Evolutionary conservation across 1,140 invertebrate species (phyloP), one percentile per base, ranked within the genome.

Genomic region (Melitaea cinxia): DNA sequence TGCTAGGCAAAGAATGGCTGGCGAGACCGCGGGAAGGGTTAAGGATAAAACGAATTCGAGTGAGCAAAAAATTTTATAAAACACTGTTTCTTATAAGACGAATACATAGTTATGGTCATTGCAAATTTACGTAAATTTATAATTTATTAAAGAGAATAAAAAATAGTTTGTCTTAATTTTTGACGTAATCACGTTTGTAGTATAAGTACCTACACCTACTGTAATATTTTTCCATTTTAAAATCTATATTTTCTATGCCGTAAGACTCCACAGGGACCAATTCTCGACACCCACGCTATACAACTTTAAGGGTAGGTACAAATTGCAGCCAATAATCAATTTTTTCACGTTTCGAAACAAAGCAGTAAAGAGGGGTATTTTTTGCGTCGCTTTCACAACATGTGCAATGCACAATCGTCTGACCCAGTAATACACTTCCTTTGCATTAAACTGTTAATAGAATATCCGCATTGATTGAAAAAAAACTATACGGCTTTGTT

Each of bases 371-470:
- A 74, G 81, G 83, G 81, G 65, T 76, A 78, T 87, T 88, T 90
- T 88, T 88, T 85, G 73, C 73, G 70, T 47, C 75, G 86, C 85
- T 89, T 89, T 87, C 84, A 85, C 85, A 89, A 88, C 88, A 91
- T 91, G 84, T 91, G 88, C 86, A 87, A 86, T 89, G 80, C 71
- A 78, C 73, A 79, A 85, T 83, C 76, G 72, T 72, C 75, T 91
- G 88, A 91, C 88, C 88, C 86, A 91, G 85, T 89, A 89, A 88
- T 83, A 84, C 85, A 88, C 85, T 88, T 91, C 88, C 88, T 89
- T 72, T 82, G 78, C 86, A 81, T 83, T 83, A 83, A 85, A 88
- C 82, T 80, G 85, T 87, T 88, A 80, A 85, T 85, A 65, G 74
- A 77, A 88, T 85, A 86, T 86, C 79, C 78, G 75, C 78, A 73